Base-by-base conservation (phyloP, 2,888 invertebrate species). In the Nomada hirtipes region DNA sequence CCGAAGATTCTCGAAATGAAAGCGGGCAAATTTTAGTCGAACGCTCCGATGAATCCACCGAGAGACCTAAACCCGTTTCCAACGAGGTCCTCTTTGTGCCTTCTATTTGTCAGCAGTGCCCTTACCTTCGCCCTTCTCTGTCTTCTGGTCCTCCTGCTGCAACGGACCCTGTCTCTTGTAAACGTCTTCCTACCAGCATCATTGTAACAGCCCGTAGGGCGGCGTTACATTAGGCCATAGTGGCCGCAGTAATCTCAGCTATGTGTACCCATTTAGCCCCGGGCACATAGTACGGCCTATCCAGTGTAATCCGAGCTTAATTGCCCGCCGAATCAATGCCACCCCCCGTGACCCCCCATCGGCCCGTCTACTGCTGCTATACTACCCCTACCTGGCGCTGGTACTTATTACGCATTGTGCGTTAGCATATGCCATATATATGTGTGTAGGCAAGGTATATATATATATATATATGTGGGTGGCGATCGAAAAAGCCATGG, bases 251-350 rank as follows among this genome's bases (percentile, higher is more conserved):
- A 93, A 93, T 93, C 92, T 92, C 92, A 91, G 90, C 92, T 89
- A 93, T 93, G 92, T 91, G 91, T 92, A 92, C 92, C 92, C 91
- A 93, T 93, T 93, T 92, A 91, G 91, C 87, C 78, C 84, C 79
- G 87, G 89, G 90, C 90, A 89, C 87, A 88, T 86, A 87, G 88
- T 86, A 85, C 86, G 85, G 87, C 89, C 91, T 88, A 90, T 90
- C 88, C 88, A 87, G 87, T 86, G 88, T 91, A 92, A 92, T 92
- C 91, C 90, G 88, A 89, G 91, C 89, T 91, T 92, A 91, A 92
- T 92, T 92, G 90, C 89, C 88, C 88, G 88, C 88, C 89, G 90
- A 92, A 92, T 92, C 92, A 92, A 92, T 92, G 91, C 90, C 89
- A 76, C 83, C 77, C 89, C 80, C 87, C 74, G 75, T 85, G 74